Evolutionary conservation across 2,113 vertebrate species (phyloP).

Genomic region (Bubo bubo): DNA sequence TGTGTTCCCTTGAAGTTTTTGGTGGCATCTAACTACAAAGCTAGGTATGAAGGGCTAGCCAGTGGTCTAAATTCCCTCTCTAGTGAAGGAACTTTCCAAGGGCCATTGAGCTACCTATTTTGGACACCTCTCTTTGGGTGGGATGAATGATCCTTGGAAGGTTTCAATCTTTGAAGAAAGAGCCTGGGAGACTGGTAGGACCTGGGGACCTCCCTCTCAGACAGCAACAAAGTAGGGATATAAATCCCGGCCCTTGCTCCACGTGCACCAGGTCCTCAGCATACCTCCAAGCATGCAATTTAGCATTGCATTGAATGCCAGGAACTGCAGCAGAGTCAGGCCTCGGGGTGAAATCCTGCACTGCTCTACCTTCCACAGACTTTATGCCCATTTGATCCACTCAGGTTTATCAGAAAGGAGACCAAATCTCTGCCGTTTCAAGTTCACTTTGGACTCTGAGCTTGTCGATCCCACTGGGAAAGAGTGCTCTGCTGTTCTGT

Average conservation of each 20-base stretch:
- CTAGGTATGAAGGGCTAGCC: background rate
- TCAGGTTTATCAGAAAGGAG: conserved; percentile 61
- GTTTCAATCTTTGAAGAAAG: background rate
- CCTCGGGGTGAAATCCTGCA: background rate
- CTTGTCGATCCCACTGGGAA: conserved; percentile 4
- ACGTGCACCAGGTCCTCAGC: background rate
- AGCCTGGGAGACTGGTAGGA: background rate
- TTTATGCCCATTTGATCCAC: background rate
- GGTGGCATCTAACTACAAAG: background rate
- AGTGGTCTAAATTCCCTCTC: background rate
- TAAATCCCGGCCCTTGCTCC: background rate
- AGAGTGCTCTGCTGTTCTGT: background rate
- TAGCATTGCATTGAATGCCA: background rate
- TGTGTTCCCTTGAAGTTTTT: background rate
- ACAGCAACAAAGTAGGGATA: background rate
- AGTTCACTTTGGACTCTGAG: conserved; percentile 22
- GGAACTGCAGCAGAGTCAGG: conserved; percentile 13
- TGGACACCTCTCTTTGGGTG: background rate
- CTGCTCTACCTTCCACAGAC: background rate
- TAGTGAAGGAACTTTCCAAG: background rate
- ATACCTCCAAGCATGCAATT: background rate
- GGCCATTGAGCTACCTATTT: background rate
- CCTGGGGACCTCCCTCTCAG: background rate
- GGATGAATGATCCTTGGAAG: background rate
- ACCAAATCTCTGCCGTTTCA: background rate